Base-by-base conservation (phyloP, 1,140 invertebrate genomes). In the Panagrolaimus sp. region DNA sequence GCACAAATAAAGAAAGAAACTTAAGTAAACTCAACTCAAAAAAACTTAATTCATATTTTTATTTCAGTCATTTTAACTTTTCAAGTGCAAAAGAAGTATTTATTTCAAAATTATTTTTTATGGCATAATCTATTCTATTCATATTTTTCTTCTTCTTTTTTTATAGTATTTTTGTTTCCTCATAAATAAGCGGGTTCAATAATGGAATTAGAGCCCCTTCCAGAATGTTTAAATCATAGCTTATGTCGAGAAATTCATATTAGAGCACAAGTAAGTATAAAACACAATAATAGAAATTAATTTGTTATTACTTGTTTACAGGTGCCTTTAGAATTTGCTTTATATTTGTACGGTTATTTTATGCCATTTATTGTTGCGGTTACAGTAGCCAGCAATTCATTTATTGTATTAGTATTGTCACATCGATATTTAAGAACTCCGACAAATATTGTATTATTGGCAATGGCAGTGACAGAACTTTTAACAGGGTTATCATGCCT, bases 391-490 rank as follows among this genome's bases (percentile, higher is more conserved):
- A 91, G 91, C 28, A 96, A 96, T 85, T 91, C 91, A 0, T 85
- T 94, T 3, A 91, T 96, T 26, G 88, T 88, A 67, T 89, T 93
- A 2, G 90, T 89, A 10, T 83, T 89, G 4, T 84, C 87, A 5
- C 88, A 88, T 73, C 80, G 84, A 32, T 87, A 89, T 71, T 88
- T 90, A 87, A 79, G 87, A 45, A 88, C 88, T 2, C 89, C 89
- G 0, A 90, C 89, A 10, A 90, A 90, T 82, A 83, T 86, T 1
- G 87, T 90, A 6, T 83, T 90, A 0, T 86, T 89, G 74, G 87
- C 90, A 5, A 95, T 96, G 92, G 93, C 93, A 0, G 87, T 96
- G 0, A 91, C 90, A 71, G 93, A 96, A 85, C 90, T 94, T 88
- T 89, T 94, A 79, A 95, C 93, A 0, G 88, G 94, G 12, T 64